These are phyloP conservation scores for Saccopteryx bilineata DNA, from an alignment of 2,113 vertebrate species.

Conservation along the genomic window DNA sequence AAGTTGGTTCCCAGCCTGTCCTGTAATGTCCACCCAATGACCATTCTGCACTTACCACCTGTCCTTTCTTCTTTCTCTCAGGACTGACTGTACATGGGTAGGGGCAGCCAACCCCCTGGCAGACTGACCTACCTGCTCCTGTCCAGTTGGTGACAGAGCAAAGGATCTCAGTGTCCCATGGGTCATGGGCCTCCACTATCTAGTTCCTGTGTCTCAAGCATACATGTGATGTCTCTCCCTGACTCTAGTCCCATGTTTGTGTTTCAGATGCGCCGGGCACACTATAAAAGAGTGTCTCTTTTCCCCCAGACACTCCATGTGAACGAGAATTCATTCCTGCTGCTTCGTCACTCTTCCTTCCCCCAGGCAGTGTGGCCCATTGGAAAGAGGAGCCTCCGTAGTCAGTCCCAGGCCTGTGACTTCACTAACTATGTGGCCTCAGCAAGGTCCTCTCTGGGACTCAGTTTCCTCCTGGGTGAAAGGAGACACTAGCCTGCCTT, in stretches of 20 bases:
- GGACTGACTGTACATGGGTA: rapidly evolving
- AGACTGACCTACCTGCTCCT: not conserved
- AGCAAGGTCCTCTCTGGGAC: not conserved
- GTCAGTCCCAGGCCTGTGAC: not conserved
- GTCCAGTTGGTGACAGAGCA: not conserved
- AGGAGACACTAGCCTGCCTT: not conserved
- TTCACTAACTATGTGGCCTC: not conserved
- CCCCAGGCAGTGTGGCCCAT: not conserved
- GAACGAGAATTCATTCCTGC: not conserved
- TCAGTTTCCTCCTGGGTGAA: not conserved
- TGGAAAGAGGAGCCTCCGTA: not conserved
- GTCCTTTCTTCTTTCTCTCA: not conserved
- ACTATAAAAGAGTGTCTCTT: not conserved
- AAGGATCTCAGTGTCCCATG: not conserved
- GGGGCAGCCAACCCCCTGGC: not conserved
- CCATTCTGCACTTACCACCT: not conserved
- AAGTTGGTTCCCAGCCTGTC: not conserved
- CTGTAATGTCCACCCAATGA: rapidly evolving
- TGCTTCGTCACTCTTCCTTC: no score
- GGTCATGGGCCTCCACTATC: rapidly evolving
- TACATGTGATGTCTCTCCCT: not conserved
- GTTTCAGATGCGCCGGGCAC: not conserved
- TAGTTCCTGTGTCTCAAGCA: not conserved
- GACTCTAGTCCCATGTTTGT: not conserved
- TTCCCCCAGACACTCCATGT: not conserved